Percentiles rank a stretch among this genome's conserved stretches.
Evolutionary conservation across 2,113 vertebrate genomes (phyloP).

Genomic region (Clarias macrocephalus): DNA sequence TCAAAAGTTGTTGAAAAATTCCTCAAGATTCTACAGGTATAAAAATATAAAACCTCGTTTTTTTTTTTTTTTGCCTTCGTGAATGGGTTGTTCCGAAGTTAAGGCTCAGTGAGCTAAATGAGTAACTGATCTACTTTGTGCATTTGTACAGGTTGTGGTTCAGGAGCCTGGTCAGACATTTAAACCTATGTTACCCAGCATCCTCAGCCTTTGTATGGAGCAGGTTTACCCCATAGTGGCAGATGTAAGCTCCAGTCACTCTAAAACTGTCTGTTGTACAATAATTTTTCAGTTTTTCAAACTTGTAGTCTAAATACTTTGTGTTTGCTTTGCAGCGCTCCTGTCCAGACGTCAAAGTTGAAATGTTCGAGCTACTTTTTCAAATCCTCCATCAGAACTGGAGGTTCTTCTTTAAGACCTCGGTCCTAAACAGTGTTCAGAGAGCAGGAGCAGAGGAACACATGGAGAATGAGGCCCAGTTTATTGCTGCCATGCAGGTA

Average conservation of each 20-base stretch:
- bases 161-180: constrained; percentile 97
- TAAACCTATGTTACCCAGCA: constrained; percentile 93
- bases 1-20: constrained; percentile 96
- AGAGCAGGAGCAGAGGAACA: constrained; percentile 83
- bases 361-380: constrained; percentile 96
- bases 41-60: neutral
- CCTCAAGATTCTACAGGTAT: constrained; percentile 93
- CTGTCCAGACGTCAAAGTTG: constrained; percentile 94
- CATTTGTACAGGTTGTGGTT: constrained; percentile 84
- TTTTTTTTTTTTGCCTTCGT: neutral
- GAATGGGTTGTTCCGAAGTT: neutral
- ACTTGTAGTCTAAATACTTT: neutral
- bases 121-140: neutral
- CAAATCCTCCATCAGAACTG: constrained; percentile 96
- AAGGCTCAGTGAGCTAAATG: neutral
- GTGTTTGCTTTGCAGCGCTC: constrained; percentile 75
- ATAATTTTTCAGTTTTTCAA: neutral
- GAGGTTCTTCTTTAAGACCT: constrained; percentile 97
- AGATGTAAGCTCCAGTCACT: constrained; percentile 76
- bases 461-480: constrained; percentile 96
- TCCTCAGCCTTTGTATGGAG: constrained; percentile 95
- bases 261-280: neutral
- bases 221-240: constrained; percentile 97
- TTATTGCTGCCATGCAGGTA: constrained; percentile 97
- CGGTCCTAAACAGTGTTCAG: constrained; percentile 89